A percentile compares a stretch with the other conserved stretches of the same genome.
phyloP scores from a whole-genome alignment of 2,797 vertebrate genomes.

The Epinephelus coioides region DNA sequence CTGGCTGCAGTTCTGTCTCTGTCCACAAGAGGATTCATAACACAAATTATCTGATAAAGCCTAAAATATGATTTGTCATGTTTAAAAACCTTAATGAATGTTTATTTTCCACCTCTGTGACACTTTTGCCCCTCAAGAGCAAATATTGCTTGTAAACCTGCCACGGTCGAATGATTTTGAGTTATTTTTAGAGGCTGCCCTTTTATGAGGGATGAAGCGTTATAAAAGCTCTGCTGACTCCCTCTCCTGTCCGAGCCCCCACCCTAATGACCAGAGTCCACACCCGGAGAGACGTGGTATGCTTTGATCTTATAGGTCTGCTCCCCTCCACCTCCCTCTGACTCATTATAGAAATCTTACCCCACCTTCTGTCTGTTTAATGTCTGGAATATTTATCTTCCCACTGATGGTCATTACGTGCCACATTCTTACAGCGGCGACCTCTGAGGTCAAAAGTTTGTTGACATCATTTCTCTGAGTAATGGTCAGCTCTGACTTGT shows the following conservation, averaged over 20 bases:
- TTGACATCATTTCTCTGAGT: conserved; percentile 70
- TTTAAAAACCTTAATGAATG: conserved; percentile 18
- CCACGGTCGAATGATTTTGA: conserved; percentile 12
- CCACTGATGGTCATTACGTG: conserved; percentile 69
- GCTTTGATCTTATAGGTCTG: conserved; percentile 70
- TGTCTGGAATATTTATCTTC: conserved; percentile 74
- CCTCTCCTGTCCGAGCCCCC: conserved; percentile 52
- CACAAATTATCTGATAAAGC: conserved; percentile 20
- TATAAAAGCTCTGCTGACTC: conserved; percentile 56
- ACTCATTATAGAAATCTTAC: conserved; percentile 43
- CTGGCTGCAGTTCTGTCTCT: conserved; percentile 32
- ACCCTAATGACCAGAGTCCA: conserved; percentile 59
- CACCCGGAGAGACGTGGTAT: conserved; percentile 71
- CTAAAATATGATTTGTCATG: conserved; percentile 12
- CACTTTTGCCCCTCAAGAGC: conserved; percentile 23
- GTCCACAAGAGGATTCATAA: conserved; percentile 52
- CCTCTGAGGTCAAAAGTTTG: conserved; percentile 62
- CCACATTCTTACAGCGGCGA: conserved; percentile 60
- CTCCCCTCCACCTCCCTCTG: neutral
- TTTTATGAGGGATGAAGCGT: conserved; percentile 66
- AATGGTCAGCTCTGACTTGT: conserved; percentile 53
- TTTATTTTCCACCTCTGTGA: conserved; percentile 22
- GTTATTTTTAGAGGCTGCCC: conserved; percentile 64
- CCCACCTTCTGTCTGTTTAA: conserved; percentile 56
- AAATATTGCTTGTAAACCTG: conserved; percentile 51